Base-by-base conservation (phyloP, 2,888 invertebrate species). In the Drosophila yooni region DNA sequence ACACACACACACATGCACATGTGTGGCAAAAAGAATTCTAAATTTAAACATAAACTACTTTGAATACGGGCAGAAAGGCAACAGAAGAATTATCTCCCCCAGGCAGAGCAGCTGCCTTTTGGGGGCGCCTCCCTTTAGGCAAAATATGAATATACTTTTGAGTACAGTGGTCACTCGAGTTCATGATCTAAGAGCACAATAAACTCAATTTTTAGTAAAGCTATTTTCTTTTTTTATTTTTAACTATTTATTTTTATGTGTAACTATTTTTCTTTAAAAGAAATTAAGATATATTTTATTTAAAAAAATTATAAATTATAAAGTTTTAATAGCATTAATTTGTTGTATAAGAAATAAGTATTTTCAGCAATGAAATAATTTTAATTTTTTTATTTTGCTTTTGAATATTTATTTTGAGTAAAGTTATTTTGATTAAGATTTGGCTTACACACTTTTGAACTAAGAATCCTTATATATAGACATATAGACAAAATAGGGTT, bases 71-170 rank as follows among this genome's bases (percentile, higher is more conserved):
- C 65, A 51, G 64, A 43, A 40, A 46, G 29, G 21, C 40, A 43
- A 40, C 38, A 15, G 33, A 33, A 59, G 31, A 58, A 73, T 76
- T 78, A 81, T 80, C 81, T 79, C 79, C 80, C 81, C 79, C 78
- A 75, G 79, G 77, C 72, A 74, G 82, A 54, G 54, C 83, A 87
- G 84, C 77, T 87, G 84, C 56, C 65, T 53, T 53, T 74, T 40
- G 77, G 75, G 76, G 80, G 67, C 71, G 64, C 61, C 67, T 62
- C 27, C 29, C 56, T 27, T 46, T 46, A 52, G 33, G 53, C 75
- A 68, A 79, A 84, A 66, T 84, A 80, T 75, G 74, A 80, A 86
- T 77, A 65, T 27, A 56, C 40, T 61, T 52, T 33, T 29, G 31
- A 29, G 21, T 43, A 57, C 43, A 57, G 43, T 57, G 10, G 10